These are phyloP conservation scores for Colistium nudipinnis DNA, from an alignment of 2,113 vertebrate genomes.

Conservation along the genomic window DNA sequence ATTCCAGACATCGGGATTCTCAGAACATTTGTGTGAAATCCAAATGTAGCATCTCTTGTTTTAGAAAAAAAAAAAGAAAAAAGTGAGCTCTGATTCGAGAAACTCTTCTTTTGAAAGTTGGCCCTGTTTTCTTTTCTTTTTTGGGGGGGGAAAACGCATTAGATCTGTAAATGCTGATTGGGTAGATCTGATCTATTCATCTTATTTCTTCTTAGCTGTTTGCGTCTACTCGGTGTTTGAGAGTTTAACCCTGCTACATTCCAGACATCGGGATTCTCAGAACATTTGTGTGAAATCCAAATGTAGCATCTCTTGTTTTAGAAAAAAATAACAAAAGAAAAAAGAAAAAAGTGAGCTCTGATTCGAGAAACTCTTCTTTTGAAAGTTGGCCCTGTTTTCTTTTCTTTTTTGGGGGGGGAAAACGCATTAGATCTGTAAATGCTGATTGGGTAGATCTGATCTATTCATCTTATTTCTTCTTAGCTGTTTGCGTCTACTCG, in stretches of 20 bases:
- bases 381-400: background rate
- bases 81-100: background rate
- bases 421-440: background rate
- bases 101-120: background rate
- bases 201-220: background rate
- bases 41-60: background rate
- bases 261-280: background rate
- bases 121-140: background rate
- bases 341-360: background rate
- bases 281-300: background rate
- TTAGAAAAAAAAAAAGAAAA: background rate
- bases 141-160: background rate
- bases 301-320: background rate
- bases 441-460: background rate
- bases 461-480: background rate
- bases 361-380: background rate
- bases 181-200: background rate
- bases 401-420: no score
- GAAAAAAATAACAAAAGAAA: no score
- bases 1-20: background rate
- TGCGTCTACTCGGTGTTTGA: background rate
- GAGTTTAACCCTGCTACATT: background rate
- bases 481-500: background rate
- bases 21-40: background rate
- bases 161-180: background rate